These are phyloP conservation scores for Agrenia bidenticulata DNA, from an alignment of 2,888 invertebrate species.

Conservation along the genomic window DNA sequence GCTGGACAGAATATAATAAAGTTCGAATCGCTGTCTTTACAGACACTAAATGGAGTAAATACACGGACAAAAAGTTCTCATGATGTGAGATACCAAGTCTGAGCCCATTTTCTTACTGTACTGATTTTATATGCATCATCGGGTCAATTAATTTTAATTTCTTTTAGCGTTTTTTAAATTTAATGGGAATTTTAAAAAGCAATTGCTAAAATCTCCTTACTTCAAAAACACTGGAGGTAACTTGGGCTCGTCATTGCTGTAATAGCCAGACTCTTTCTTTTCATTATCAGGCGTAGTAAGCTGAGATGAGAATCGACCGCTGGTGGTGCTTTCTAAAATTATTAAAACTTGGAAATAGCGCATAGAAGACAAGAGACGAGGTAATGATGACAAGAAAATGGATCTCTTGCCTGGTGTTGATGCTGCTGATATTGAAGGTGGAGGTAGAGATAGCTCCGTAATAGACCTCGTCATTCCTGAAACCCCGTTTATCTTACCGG, in stretches of 20 bases:
- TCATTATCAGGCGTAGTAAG: constrained; percentile 53
- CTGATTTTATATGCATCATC: too few relatives aligned
- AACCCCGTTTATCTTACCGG: constrained; percentile 46
- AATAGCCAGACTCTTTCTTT: constrained; percentile 52
- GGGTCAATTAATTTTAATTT: too few relatives aligned
- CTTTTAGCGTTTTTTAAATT: too few relatives aligned
- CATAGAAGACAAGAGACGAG: too few relatives aligned
- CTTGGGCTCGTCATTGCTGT: constrained; percentile 50
- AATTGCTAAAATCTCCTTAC: constrained; percentile 31
- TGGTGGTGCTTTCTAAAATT: constrained; percentile 51
- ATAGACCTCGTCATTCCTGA: constrained; percentile 50
- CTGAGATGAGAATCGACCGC: constrained; percentile 51
- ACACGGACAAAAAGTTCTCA: too few relatives aligned
- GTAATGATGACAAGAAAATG: background rate
- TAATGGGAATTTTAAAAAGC: too few relatives aligned
- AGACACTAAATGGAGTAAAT: background rate
- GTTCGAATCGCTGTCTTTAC: background rate
- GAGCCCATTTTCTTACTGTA: too few relatives aligned
- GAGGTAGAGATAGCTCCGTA: constrained; percentile 49
- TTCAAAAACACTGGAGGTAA: constrained; percentile 50
- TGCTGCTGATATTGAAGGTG: constrained; percentile 47
- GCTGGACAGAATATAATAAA: background rate
- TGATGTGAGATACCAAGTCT: too few relatives aligned
- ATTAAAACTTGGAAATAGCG: background rate
- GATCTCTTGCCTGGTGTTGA: constrained; percentile 47